Percentiles rank a stretch among this genome's conserved stretches.
Conservation (phyloP, 2,888 invertebrate genomes). For the Melanchra persicariae region DNA sequence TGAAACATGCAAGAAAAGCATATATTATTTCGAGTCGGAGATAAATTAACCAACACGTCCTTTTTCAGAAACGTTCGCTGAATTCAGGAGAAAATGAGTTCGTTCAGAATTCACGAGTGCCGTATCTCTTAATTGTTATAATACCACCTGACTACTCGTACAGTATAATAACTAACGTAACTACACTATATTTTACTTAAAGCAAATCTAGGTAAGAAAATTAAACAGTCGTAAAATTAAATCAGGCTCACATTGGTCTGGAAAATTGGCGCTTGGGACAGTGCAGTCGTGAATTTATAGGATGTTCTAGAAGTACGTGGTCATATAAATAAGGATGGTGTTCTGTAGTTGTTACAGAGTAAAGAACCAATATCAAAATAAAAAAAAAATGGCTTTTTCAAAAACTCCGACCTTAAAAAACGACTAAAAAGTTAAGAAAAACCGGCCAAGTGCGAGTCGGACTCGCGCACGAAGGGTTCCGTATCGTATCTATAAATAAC, state of each 20-base stretch:
- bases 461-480: too few species aligned
- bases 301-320: too few species aligned
- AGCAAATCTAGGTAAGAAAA: constrained; percentile 29
- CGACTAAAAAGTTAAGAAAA: too few species aligned
- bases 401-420: too few species aligned
- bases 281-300: not conserved
- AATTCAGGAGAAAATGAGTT: constrained; percentile 39
- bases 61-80: constrained; percentile 24
- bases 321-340: too few species aligned
- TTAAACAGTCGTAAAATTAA: constrained; percentile 10
- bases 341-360: too few species aligned
- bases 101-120: constrained; percentile 36
- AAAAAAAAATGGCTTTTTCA: too few species aligned
- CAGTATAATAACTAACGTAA: constrained; percentile 31
- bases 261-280: not conserved
- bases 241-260: not conserved
- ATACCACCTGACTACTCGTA: constrained; percentile 42
- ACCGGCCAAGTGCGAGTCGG: too few species aligned
- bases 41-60: constrained; percentile 41
- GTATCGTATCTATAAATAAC: too few species aligned
- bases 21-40: constrained; percentile 19
- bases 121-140: constrained; percentile 52
- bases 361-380: too few species aligned
- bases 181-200: constrained; percentile 36
- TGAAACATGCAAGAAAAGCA: constrained; percentile 10